phyloP scores from a whole-genome alignment of 2,888 invertebrate species.

The Tipula confusa region DNA sequence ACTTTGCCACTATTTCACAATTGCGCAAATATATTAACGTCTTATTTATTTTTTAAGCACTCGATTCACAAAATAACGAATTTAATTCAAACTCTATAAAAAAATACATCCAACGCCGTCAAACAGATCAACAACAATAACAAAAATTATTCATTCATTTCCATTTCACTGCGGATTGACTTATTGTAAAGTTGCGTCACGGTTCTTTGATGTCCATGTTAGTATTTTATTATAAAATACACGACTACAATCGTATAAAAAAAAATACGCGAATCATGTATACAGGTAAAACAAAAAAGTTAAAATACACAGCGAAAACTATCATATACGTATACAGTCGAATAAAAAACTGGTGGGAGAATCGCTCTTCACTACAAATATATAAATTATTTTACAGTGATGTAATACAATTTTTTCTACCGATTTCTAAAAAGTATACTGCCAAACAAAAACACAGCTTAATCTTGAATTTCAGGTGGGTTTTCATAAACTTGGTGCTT shows the following conservation, averaged over 20 bases:
- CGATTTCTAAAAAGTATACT: too few relatives aligned
- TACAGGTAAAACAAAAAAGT: not conserved
- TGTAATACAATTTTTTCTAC: not conserved
- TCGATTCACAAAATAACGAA: not conserved
- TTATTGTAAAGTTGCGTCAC: constrained; percentile 28
- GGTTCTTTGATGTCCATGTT: constrained; percentile 29
- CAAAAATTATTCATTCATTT: constrained; percentile 32
- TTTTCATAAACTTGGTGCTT: not conserved
- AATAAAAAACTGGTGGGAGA: constrained; percentile 6
- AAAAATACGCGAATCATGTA: not conserved
- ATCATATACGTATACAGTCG: not conserved
- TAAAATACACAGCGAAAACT: not conserved
- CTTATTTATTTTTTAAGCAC: not conserved
- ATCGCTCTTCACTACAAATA: not conserved
- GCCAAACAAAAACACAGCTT: not conserved
- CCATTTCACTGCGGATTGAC: constrained; percentile 29
- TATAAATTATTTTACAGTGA: not conserved
- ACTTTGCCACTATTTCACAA: not conserved
- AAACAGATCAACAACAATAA: constrained; percentile 33
- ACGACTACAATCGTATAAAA: not conserved
- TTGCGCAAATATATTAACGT: not conserved
- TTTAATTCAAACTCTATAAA: not conserved
- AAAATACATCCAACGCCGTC: constrained; percentile 21
- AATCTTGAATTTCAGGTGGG: not conserved
- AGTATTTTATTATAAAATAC: constrained; percentile 1